Evolutionary conservation across 2,888 invertebrate genomes (phyloP).

Genomic region (Luffia ferchaultella): DNA sequence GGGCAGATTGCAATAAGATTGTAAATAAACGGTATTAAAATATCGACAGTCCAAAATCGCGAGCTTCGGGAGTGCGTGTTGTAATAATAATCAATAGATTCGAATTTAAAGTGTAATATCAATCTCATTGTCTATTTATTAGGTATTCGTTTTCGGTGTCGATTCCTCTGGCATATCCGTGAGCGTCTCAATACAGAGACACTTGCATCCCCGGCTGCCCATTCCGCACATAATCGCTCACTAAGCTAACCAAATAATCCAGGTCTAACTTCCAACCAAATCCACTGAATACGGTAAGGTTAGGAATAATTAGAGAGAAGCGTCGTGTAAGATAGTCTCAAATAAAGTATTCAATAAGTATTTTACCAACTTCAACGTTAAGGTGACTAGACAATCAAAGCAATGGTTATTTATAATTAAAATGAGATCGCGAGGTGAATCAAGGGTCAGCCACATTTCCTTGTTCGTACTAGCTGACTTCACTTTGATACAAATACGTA

Average conservation of each 20-base stretch:
- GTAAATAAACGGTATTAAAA: constrained; percentile 63
- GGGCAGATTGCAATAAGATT: constrained; percentile 25
- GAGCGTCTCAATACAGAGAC: not conserved
- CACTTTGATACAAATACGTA: constrained; percentile 63
- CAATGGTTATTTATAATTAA: constrained; percentile 60
- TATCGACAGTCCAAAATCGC: constrained; percentile 34
- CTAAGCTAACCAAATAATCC: constrained; percentile 18
- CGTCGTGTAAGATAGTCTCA: constrained; percentile 45
- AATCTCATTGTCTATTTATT: constrained; percentile 65
- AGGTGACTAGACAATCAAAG: constrained; percentile 54
- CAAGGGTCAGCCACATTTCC: constrained; percentile 52
- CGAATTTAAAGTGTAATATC: constrained; percentile 61
- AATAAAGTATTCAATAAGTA: constrained; percentile 61
- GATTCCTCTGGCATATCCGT: constrained; percentile 37
- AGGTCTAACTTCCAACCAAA: constrained; percentile 44
- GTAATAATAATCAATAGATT: constrained; percentile 43
- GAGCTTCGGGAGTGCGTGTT: constrained; percentile 46
- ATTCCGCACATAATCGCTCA: not conserved
- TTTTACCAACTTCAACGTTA: constrained; percentile 58
- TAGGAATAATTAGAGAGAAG: constrained; percentile 56
- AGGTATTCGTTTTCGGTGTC: constrained; percentile 61
- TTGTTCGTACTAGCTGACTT: constrained; percentile 53
- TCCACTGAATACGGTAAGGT: constrained; percentile 29
- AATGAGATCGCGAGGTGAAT: constrained; percentile 31
- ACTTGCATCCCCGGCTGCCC: not conserved